Evolutionary conservation across 2,113 vertebrate species (phyloP).

Genomic region (Phylloscopus whistleri): DNA sequence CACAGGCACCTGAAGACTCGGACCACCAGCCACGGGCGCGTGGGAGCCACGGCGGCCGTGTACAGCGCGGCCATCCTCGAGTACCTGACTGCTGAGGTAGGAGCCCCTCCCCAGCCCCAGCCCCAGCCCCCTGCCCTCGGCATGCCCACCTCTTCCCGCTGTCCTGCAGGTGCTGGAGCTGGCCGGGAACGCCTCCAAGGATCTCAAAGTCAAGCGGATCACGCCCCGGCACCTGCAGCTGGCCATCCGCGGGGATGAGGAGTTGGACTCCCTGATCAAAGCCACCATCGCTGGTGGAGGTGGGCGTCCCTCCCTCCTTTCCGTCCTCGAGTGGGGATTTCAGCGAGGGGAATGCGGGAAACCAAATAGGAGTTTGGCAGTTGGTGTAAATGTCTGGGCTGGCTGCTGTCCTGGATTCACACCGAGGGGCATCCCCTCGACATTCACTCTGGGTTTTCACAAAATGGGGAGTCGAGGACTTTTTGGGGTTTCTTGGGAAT

Average conservation of each 20-base stretch:
- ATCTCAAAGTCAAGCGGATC: constrained; percentile 97
- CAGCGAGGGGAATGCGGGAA: background rate
- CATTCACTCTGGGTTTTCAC: fast-evolving
- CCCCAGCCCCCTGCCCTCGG: background rate
- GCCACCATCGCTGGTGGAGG: constrained; percentile 97
- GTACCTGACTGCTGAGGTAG: constrained; percentile 96
- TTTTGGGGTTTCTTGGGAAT: background rate
- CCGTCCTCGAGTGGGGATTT: background rate
- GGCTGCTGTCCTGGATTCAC: fast-evolving
- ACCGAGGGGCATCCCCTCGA: fast-evolving
- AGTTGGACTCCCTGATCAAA: constrained; percentile 97
- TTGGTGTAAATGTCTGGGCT: fast-evolving
- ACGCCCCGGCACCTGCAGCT: constrained; percentile 97
- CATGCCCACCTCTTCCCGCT: background rate
- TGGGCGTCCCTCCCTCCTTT: constrained; percentile 7
- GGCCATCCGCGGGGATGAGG: constrained; percentile 95
- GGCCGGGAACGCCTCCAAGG: constrained; percentile 97
- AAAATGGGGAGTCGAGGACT: too few relatives aligned
- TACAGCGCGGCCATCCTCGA: constrained; percentile 97
- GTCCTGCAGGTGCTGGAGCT: constrained; percentile 90
- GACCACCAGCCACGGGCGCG: constrained; percentile 94
- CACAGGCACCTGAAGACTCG: constrained; percentile 98
- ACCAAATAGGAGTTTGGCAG: fast-evolving
- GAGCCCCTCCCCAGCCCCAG: background rate
- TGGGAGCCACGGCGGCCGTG: constrained; percentile 96